A percentile compares a stretch with the other conserved stretches of the same genome.
Evolutionary conservation across 2,797 vertebrate species (phyloP).

Genomic region (Petrocephalus sullivani): DNA sequence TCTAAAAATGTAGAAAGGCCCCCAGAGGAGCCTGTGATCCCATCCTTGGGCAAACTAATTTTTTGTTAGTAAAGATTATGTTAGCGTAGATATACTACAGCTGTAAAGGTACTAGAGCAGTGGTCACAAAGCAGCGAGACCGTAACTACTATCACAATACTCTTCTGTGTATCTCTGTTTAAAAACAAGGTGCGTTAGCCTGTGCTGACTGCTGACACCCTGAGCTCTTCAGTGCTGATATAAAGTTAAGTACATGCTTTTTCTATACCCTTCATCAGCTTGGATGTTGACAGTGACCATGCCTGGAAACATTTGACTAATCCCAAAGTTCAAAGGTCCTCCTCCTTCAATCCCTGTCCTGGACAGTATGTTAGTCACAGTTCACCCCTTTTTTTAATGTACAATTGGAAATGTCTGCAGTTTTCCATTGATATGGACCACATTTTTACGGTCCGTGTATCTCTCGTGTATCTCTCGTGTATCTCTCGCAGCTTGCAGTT

Average conservation of each 20-base stretch:
- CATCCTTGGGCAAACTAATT: background rate
- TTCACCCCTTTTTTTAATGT: constrained; percentile 41
- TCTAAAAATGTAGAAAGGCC: background rate
- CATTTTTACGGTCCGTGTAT: background rate
- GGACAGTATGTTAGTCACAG: constrained; percentile 18
- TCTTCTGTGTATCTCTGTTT: background rate
- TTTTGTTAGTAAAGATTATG: background rate
- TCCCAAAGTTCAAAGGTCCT: background rate
- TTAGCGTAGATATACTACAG: background rate
- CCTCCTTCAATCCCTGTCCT: background rate
- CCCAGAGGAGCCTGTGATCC: background rate
- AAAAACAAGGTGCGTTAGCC: background rate
- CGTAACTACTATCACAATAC: background rate
- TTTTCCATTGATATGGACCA: background rate
- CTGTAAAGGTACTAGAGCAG: background rate
- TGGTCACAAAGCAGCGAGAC: background rate
- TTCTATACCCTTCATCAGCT: background rate
- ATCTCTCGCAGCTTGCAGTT: background rate
- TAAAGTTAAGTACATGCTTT: background rate
- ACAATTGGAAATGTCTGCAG: constrained; percentile 35
- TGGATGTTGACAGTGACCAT: background rate
- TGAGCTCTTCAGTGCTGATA: background rate
- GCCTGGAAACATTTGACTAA: background rate
- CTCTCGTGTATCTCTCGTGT: background rate
- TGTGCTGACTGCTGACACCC: background rate